Evolutionary conservation across 1,140 invertebrate species (phyloP), one percentile per base, ranked within the genome.

Genomic region (Elysia chlorotica): DNA sequence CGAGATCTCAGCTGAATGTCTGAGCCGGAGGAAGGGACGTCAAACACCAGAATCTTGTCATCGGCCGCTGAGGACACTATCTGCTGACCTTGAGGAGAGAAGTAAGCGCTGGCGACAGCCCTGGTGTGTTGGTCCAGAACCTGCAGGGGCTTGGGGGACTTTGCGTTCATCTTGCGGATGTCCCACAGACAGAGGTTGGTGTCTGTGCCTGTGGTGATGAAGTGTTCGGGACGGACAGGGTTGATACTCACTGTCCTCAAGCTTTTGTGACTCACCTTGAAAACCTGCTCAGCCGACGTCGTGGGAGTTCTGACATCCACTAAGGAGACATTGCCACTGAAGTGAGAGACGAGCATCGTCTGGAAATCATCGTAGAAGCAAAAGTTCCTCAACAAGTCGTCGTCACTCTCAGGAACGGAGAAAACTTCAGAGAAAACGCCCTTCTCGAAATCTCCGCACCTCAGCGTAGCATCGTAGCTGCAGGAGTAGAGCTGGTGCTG

Each of bases 391-490:
- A 82, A 76, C 37, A 83, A 67, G 41, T 79, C 76, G 38, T 81
- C 78, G 10, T 83, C 75, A 21, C 83, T 79, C 31, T 80, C 80
- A 35, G 71, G 53, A 57, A 71, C 66, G n/a, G 59, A 74, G 65
- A 37, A 71, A 1, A 65, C 48, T 74, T 83, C 80, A 57, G 80
- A 70, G 75, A 83, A 85, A 0, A 83, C 57, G 17, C 62, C 76
- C 63, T 71, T 80, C 23, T 83, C 74, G 66, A 85, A 71, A 68
- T 84, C 75, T 19, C 78, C 74, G 73, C 80, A 79, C 61, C 83
- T 74, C 0, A 83, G 65, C 2, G 76, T 82, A 17, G 81, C 78
- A 73, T 85, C 84, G 74, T 85, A 85, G 38, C 82, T 80, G 65
- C 81, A 79, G 2, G 79, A 78, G 57, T 73, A 81, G 1, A 83